Evolutionary conservation across 1,140 invertebrate species (phyloP).

Genomic region (Mercenaria mercenaria): DNA sequence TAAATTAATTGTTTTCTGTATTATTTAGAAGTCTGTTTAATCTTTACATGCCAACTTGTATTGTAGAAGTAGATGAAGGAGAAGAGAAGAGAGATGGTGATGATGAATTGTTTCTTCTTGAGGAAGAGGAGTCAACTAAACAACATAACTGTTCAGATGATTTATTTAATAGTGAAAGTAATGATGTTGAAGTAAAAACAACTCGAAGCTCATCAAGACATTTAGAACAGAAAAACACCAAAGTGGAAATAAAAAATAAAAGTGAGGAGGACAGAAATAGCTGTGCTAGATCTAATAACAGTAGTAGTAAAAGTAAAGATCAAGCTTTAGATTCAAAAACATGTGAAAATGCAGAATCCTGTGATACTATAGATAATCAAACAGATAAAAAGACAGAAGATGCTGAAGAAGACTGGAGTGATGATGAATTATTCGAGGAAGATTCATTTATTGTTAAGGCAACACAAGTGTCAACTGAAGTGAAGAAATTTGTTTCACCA

Average conservation of each 20-base stretch:
- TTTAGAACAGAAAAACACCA: not conserved
- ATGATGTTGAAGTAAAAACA: not conserved
- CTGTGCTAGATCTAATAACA: not conserved
- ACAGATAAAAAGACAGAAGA: not conserved
- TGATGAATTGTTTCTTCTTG: not conserved
- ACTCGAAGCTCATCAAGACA: not conserved
- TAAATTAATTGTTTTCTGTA: too few species aligned
- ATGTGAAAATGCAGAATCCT: not conserved
- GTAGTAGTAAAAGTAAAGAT: too few species aligned
- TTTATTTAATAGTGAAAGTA: constrained; percentile 22
- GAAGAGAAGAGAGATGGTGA: not conserved
- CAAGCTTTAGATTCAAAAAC: too few species aligned
- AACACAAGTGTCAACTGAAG: constrained; percentile 49
- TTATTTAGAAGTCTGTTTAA: too few species aligned
- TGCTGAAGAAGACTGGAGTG: constrained; percentile 68
- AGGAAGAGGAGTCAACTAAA: not conserved
- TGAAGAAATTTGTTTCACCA: constrained; percentile 32
- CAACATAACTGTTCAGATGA: constrained; percentile 20
- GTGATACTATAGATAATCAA: not conserved
- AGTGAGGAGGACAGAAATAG: not conserved
- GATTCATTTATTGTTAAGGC: constrained; percentile 72
- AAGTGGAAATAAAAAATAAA: not conserved
- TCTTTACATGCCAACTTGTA: not conserved
- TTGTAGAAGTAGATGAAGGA: not conserved
- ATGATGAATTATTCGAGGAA: constrained; percentile 73